Evolutionary conservation across 2,113 vertebrate species (phyloP), one percentile per base, ranked within the genome.

Genomic region (Dromas ardeola): DNA sequence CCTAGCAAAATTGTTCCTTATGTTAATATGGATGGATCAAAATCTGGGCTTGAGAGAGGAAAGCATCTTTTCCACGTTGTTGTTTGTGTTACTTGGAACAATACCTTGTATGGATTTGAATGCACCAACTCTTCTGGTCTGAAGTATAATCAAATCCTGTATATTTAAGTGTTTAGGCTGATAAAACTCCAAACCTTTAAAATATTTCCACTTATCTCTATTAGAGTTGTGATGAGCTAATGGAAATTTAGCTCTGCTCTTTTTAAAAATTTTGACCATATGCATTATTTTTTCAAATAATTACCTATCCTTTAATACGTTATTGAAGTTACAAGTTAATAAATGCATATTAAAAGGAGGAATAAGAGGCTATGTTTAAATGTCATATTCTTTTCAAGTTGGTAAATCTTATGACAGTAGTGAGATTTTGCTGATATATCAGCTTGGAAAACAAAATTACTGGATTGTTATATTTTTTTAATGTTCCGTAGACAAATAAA

Each of bases 401-500:
- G 36, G 36, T 72, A 53, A 80, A 72, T 74, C 77, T 86, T 83
- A 65, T 1, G 22, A 45, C 63, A 81, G 59, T 86, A 47, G 69
- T 94, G 77, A 91, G 38, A 69, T 73, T 95, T 93, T 93, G 56
- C 87, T 85, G 62, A 62, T 69, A 6, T 11, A 69, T 76, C 81
- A 82, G 62, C 78, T 91, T 95, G 78, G 83, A 85, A 85, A 82
- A 77, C 29, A 78, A 70, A 88, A 47, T 85, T 49, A 82, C 58
- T 56, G 88, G 66, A 83, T 96, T 66, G 70, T 95, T 97, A 53
- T 95, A 95, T 97, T 97, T 97, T 97, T 96, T 94, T 96, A 94
- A 73, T 82, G 84, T 95, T 95, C 81, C 47, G 32, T 94, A 93
- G 84, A 26, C 29, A 58, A 80, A 53, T 89, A 97, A 87, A 61